Percentiles rank a stretch among this genome's conserved stretches.
Evolutionary conservation across 2,113 vertebrate genomes (phyloP).

Genomic region (Panthera leo): DNA sequence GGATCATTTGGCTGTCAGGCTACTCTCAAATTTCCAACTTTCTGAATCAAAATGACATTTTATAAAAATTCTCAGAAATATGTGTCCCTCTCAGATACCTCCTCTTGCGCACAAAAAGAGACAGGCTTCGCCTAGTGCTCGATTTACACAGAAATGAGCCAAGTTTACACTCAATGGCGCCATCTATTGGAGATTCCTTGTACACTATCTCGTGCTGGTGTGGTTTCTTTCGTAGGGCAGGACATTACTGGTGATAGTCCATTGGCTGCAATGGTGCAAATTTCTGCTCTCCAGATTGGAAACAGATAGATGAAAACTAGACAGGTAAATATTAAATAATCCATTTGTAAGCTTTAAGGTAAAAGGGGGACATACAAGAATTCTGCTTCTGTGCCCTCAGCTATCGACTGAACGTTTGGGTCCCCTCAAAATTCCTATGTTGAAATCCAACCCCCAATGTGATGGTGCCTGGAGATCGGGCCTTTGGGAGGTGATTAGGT

Average conservation of each 20-base stretch:
- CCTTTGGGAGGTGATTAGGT: background rate
- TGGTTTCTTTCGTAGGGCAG: background rate
- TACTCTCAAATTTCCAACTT: background rate
- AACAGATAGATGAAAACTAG: background rate
- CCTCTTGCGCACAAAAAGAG: background rate
- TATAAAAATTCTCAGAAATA: background rate
- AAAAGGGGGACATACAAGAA: background rate
- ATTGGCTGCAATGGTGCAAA: background rate
- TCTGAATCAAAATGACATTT: background rate
- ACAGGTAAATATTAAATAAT: background rate
- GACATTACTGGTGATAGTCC: background rate
- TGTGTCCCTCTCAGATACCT: background rate
- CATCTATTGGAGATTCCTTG: conserved; percentile 43
- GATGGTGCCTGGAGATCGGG: background rate
- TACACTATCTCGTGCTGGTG: background rate
- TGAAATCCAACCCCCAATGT: background rate
- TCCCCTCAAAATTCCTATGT: background rate
- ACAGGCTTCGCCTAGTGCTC: background rate
- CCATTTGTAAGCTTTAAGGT: background rate
- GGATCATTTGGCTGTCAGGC: conserved; percentile 12
- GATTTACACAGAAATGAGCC: background rate
- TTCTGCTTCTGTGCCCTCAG: background rate
- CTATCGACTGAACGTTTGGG: background rate
- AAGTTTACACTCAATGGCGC: conserved; percentile 68
- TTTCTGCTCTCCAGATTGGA: background rate